phyloP scores from a whole-genome alignment of 2,797 vertebrate genomes.

The Okamejei kenojei region DNA sequence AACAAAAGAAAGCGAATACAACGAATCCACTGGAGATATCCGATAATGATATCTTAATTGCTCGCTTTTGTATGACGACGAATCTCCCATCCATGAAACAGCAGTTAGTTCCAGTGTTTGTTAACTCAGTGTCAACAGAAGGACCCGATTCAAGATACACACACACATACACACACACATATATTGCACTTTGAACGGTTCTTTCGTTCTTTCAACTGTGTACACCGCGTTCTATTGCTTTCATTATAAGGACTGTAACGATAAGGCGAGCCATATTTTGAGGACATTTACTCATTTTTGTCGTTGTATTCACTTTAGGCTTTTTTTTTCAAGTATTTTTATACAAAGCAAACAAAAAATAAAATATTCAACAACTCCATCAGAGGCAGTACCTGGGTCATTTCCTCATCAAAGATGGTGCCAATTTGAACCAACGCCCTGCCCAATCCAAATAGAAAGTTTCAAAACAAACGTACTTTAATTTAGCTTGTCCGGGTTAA shows the following conservation, averaged over 20 bases:
- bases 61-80: not conserved
- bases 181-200: constrained; percentile 37
- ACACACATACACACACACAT: not conserved
- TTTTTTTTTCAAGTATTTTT: constrained; percentile 35
- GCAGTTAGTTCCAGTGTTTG: constrained; percentile 35
- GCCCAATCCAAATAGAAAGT: not conserved
- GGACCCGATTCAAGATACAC: not conserved
- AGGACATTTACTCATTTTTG: not conserved
- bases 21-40: constrained; percentile 1
- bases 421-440: constrained; percentile 42
- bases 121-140: constrained; percentile 19
- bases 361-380: constrained; percentile 45
- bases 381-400: constrained; percentile 52
- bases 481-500: not conserved
- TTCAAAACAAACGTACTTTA: not conserved
- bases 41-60: not conserved
- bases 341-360: constrained; percentile 8
- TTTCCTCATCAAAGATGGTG: constrained; percentile 43
- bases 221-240: not conserved
- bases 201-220: not conserved
- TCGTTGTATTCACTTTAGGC: not conserved
- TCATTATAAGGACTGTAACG: not conserved
- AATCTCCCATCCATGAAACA: constrained; percentile 4
- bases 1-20: constrained; percentile 23
- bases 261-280: not conserved